These are phyloP conservation scores for Martes martes DNA, from an alignment of 2,113 vertebrate species.

Conservation along the genomic window DNA sequence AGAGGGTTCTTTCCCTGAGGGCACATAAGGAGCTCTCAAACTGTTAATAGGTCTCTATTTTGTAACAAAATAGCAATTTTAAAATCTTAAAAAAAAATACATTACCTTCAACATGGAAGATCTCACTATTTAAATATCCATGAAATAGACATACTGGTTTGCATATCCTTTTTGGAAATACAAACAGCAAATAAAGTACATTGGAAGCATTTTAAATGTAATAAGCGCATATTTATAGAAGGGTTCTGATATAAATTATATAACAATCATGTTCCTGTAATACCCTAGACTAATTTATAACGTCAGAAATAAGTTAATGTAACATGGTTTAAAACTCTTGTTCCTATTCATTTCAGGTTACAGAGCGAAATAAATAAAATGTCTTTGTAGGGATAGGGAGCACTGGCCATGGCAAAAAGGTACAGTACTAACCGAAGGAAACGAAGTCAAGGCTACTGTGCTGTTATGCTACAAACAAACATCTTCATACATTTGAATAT, in stretches of 20 bases:
- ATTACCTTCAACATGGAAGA: conserved; percentile 89
- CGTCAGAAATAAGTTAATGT: conserved; percentile 86
- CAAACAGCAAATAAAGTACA: conserved; percentile 86
- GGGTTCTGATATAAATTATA: conserved; percentile 85
- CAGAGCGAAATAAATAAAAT: conserved; percentile 80
- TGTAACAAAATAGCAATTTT: conserved; percentile 90
- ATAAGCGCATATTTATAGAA: conserved; percentile 86
- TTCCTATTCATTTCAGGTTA: conserved; percentile 79
- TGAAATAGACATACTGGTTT: conserved; percentile 86
- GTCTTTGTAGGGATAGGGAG: conserved; percentile 77
- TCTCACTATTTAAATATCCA: conserved; percentile 87
- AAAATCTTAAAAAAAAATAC: conserved; percentile 88
- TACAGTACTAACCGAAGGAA: conserved; percentile 83
- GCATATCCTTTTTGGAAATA: conserved; percentile 86
- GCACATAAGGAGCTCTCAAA: conserved; percentile 87
- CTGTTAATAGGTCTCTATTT: conserved; percentile 87
- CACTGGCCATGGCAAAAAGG: conserved; percentile 80
- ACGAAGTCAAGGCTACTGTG: conserved; percentile 81
- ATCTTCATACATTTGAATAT: conserved; percentile 80
- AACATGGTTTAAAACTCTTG: conserved; percentile 83
- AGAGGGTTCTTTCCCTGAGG: conserved; percentile 92
- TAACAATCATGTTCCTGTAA: conserved; percentile 85
- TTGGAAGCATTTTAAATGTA: conserved; percentile 87
- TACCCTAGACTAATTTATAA: conserved; percentile 83
- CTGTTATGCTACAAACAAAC: conserved; percentile 82